Conservation (phyloP, 2,113 vertebrate species). For the Pan paniscus region DNA sequence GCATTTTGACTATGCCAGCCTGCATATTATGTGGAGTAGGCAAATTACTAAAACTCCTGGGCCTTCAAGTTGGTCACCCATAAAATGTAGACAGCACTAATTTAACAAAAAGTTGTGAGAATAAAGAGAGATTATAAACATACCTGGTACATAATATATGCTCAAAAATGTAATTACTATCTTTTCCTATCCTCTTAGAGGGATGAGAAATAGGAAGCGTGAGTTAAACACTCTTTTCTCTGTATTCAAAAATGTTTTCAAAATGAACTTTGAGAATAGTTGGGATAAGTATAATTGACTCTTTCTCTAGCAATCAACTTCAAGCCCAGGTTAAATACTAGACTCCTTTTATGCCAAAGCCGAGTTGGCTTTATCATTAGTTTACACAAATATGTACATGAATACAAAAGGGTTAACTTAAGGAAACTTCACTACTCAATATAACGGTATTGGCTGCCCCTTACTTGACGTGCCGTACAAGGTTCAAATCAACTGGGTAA, state of each 20-base stretch:
- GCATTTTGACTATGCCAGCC: neutral
- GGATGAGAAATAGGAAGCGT: neutral
- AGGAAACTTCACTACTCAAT: neutral
- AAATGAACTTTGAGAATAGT: neutral
- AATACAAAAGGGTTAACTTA: neutral
- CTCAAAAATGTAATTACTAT: neutral
- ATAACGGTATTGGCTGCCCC: neutral
- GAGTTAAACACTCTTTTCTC: neutral
- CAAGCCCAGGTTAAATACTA: neutral
- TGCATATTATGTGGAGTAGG: neutral
- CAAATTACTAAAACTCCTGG: neutral
- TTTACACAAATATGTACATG: neutral
- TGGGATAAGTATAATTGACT: neutral
- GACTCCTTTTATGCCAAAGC: neutral
- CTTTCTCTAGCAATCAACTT: neutral
- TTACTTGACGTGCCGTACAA: neutral
- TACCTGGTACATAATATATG: neutral
- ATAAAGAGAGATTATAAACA: neutral
- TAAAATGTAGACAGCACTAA: neutral
- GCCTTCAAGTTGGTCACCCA: neutral
- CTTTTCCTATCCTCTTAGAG: neutral
- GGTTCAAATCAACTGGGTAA: slow-evolving; percentile 3
- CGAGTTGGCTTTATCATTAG: neutral
- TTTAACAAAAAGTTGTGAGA: neutral
- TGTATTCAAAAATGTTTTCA: neutral